A percentile compares a stretch with the other conserved stretches of the same genome.
phyloP scores from a whole-genome alignment of 1,140 invertebrate genomes.

The Meloidogyne chitwoodi region DNA sequence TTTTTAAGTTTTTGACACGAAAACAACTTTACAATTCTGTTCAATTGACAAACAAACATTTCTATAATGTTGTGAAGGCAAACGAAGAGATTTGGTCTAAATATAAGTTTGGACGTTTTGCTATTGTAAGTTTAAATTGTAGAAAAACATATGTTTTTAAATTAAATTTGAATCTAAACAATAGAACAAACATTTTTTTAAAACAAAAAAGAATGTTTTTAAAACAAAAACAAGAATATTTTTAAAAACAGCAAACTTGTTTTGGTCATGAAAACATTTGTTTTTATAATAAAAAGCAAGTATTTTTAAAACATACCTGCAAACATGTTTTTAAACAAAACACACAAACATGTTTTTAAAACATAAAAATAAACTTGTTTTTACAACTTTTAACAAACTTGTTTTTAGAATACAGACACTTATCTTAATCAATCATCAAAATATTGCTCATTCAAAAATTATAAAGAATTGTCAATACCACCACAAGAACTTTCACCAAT shows the following conservation, averaged over 20 bases:
- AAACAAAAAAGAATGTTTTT: too few relatives aligned
- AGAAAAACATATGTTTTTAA: neutral
- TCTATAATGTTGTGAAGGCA: neutral
- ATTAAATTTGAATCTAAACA: neutral
- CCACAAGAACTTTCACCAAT: conserved; percentile 4
- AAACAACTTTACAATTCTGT: conserved; percentile 8
- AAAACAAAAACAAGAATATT: too few relatives aligned
- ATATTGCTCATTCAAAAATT: conserved; percentile 14
- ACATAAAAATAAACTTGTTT: neutral
- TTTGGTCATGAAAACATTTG: too few relatives aligned
- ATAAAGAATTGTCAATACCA: neutral
- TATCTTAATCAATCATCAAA: neutral
- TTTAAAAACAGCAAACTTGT: too few relatives aligned
- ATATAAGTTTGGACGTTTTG: neutral
- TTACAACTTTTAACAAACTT: neutral
- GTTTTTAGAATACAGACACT: conserved; percentile 2
- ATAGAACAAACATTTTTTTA: too few relatives aligned
- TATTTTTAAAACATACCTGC: too few relatives aligned
- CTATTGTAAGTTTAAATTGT: neutral
- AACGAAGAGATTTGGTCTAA: conserved; percentile 7
- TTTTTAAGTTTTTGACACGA: conserved; percentile 1
- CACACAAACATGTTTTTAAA: neutral
- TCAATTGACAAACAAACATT: neutral
- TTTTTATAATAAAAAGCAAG: too few relatives aligned
- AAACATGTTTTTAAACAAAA: too few relatives aligned